Conservation (phyloP, 2,113 vertebrate genomes). For the Notarius quadriscutis region DNA sequence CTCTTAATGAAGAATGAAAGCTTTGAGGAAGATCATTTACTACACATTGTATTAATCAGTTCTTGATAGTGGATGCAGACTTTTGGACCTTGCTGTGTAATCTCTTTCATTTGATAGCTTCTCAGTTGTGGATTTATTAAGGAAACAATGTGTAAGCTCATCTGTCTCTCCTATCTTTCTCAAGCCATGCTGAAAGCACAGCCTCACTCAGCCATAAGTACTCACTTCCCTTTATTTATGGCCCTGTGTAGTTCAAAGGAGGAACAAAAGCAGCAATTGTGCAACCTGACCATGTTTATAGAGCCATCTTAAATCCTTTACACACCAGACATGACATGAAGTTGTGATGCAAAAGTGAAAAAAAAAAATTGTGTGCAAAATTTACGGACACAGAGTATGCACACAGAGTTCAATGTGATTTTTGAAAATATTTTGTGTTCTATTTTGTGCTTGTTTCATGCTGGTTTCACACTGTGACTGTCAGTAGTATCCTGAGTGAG, state of each 20-base stretch:
- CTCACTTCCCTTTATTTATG: constrained; percentile 35
- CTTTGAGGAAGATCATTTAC: neutral
- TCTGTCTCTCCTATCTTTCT: constrained; percentile 27
- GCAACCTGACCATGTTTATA: neutral
- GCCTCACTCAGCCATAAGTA: constrained; percentile 34
- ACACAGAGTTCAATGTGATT: too few species aligned
- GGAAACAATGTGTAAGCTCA: constrained; percentile 31
- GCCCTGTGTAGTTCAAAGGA: neutral
- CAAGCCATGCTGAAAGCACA: constrained; percentile 5
- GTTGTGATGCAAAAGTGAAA: too few species aligned
- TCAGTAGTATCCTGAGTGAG: too few species aligned
- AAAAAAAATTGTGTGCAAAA: too few species aligned
- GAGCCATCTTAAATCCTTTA: neutral
- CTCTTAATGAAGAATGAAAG: neutral
- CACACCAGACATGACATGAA: too few species aligned
- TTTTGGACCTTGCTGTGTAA: neutral
- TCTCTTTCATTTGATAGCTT: neutral
- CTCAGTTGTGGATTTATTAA: neutral
- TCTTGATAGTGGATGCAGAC: neutral
- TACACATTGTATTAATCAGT: neutral
- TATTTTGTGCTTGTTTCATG: too few species aligned
- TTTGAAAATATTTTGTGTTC: too few species aligned
- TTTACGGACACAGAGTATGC: too few species aligned
- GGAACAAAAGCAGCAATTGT: constrained; percentile 41
- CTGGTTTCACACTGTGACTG: too few species aligned